A percentile compares a stretch with the other conserved stretches of the same genome.
These are phyloP conservation scores for Sminthurides aquaticus DNA, from an alignment of 2,888 invertebrate species.

Conservation along the genomic window DNA sequence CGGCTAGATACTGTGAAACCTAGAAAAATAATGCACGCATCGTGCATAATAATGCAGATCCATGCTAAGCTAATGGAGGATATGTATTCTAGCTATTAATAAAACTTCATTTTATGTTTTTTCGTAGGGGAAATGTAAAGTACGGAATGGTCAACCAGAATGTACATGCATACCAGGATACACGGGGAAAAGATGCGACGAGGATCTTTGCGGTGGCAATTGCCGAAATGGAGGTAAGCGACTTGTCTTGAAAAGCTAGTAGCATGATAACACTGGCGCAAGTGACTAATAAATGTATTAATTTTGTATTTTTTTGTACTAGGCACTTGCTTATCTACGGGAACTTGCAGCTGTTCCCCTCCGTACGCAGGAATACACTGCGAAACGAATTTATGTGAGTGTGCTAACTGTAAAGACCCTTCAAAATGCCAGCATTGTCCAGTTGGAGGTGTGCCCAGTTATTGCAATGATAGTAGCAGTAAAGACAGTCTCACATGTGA, in stretches of 20 bases:
- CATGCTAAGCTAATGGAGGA: background rate
- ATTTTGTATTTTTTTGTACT: too few relatives aligned
- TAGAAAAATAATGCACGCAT: background rate
- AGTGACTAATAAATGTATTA: background rate
- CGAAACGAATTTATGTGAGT: constrained; percentile 53
- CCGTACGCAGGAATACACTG: constrained; percentile 51
- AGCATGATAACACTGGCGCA: background rate
- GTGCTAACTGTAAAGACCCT: constrained; percentile 40
- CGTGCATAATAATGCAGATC: background rate
- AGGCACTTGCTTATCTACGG: constrained; percentile 4
- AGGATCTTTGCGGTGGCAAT: constrained; percentile 53
- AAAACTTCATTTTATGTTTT: constrained; percentile 9
- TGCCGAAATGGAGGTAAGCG: constrained; percentile 58
- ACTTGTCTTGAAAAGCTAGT: background rate
- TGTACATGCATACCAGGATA: constrained; percentile 53
- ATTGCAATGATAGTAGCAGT: constrained; percentile 26
- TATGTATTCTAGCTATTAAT: background rate
- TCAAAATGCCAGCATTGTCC: constrained; percentile 43
- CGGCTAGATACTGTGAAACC: too few relatives aligned
- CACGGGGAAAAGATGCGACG: constrained; percentile 57
- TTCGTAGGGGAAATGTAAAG: constrained; percentile 48
- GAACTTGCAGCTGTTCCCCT: constrained; percentile 47
- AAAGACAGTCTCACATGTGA: constrained; percentile 44
- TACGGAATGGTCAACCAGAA: constrained; percentile 46
- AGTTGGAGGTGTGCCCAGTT: constrained; percentile 15